Evolutionary conservation across 1,140 invertebrate species (phyloP).

Genomic region (Drosophila chauvacae): DNA sequence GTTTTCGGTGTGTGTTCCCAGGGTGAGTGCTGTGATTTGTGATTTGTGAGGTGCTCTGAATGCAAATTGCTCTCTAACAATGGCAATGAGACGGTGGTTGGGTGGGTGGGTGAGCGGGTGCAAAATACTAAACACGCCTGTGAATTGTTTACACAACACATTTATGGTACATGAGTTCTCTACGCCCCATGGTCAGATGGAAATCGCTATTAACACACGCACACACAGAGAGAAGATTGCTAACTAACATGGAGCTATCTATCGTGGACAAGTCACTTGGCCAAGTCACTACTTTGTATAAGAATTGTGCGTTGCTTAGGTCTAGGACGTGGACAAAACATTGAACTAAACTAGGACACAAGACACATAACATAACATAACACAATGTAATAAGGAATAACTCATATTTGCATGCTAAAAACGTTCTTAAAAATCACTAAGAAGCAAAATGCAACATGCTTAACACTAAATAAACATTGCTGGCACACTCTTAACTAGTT

Average conservation of each 20-base stretch:
- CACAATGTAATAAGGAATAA: not conserved
- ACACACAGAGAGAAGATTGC: constrained; percentile 38
- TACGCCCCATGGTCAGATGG: constrained; percentile 30
- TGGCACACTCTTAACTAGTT: constrained; percentile 32
- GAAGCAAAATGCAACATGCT: constrained; percentile 60
- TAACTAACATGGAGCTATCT: constrained; percentile 38
- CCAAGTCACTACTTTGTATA: constrained; percentile 23
- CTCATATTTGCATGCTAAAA: constrained; percentile 47
- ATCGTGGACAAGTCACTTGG: constrained; percentile 22
- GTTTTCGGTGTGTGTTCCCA: constrained; percentile 32
- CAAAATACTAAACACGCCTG: constrained; percentile 51
- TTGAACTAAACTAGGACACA: constrained; percentile 39
- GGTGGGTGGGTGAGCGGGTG: constrained; percentile 17
- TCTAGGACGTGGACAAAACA: constrained; percentile 58
- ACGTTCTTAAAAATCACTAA: constrained; percentile 22
- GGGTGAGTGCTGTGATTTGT: constrained; percentile 6
- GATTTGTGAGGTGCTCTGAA: constrained; percentile 48
- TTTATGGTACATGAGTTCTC: constrained; percentile 45
- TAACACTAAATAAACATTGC: constrained; percentile 56
- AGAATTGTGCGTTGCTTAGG: constrained; percentile 56
- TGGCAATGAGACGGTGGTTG: constrained; percentile 24
- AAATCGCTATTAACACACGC: constrained; percentile 49
- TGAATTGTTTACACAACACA: constrained; percentile 44
- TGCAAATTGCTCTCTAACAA: constrained; percentile 46
- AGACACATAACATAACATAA: constrained; percentile 31